Percentiles rank a stretch among this genome's conserved stretches.
phyloP scores from a whole-genome alignment of 2,797 vertebrate genomes.

The Florisuga fusca region DNA sequence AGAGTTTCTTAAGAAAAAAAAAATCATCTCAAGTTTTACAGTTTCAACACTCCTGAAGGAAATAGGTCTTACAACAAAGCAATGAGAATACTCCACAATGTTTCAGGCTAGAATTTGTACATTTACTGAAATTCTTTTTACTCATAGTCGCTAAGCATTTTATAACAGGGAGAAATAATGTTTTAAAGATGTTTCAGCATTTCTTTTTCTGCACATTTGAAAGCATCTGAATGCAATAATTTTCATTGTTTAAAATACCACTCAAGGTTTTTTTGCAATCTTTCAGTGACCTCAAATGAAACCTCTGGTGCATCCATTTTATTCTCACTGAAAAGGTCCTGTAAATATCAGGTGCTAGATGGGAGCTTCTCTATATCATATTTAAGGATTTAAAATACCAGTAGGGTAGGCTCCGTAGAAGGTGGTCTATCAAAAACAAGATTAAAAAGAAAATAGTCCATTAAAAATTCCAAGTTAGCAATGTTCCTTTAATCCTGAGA shows the following conservation, averaged over 20 bases:
- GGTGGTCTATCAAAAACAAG: not conserved
- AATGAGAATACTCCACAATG: not conserved
- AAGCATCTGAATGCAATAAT: not conserved
- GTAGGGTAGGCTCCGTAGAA: not conserved
- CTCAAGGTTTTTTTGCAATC: not conserved
- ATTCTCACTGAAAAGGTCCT: not conserved
- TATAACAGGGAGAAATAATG: fast-evolving
- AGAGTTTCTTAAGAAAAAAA: not conserved
- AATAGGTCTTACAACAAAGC: not conserved
- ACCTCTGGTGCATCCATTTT: not conserved
- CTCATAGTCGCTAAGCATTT: not conserved
- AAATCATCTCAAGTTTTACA: not conserved
- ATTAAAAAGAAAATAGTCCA: not conserved
- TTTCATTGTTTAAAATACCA: not conserved
- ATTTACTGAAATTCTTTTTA: not conserved
- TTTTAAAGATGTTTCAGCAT: not conserved
- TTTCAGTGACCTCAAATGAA: not conserved
- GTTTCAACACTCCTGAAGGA: not conserved
- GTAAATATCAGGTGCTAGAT: not conserved
- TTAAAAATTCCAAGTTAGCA: not conserved
- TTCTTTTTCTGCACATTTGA: not conserved
- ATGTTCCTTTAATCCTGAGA: not conserved
- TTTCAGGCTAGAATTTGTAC: not conserved
- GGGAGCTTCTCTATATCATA: not conserved
- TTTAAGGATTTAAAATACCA: not conserved